Evolutionary conservation across 2,888 invertebrate species (phyloP).

Genomic region (Myopa testacea): DNA sequence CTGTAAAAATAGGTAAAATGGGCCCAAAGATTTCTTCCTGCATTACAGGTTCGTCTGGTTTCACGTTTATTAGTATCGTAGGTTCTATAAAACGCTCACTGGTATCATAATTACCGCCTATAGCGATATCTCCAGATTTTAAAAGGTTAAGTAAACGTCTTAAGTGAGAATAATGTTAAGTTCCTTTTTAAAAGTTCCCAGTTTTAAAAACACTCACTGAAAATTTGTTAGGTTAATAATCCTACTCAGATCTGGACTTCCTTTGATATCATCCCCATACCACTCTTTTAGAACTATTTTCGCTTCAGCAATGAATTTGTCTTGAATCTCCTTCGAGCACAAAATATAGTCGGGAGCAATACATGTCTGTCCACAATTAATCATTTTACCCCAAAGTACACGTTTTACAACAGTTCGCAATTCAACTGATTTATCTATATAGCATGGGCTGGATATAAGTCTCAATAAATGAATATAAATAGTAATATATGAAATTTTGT

Average conservation of each 20-base stretch:
- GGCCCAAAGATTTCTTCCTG: slow-evolving; percentile 97
- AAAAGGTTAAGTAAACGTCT: slow-evolving; percentile 82
- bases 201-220: slow-evolving; percentile 70
- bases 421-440: slow-evolving; percentile 86
- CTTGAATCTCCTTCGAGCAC: slow-evolving; percentile 82
- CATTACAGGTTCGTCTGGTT: slow-evolving; percentile 80
- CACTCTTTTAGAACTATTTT: slow-evolving; percentile 80
- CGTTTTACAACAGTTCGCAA: slow-evolving; percentile 82
- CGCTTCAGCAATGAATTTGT: slow-evolving; percentile 76
- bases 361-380: slow-evolving; percentile 95
- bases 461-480: not conserved
- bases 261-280: slow-evolving; percentile 84
- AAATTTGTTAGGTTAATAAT: slow-evolving; percentile 90
- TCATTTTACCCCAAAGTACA: slow-evolving; percentile 93
- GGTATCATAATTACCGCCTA: slow-evolving; percentile 84
- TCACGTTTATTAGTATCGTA: slow-evolving; percentile 83
- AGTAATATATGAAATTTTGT: not conserved
- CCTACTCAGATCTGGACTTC: slow-evolving; percentile 86
- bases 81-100: slow-evolving; percentile 86
- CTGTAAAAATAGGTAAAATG: slow-evolving; percentile 87
- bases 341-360: slow-evolving; percentile 96
- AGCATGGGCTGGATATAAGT: slow-evolving; percentile 80
- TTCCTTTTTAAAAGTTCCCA: not conserved
- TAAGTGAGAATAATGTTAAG: slow-evolving; percentile 47
- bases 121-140: slow-evolving; percentile 77